Percentiles rank a stretch among this genome's conserved stretches.
phyloP scores from a whole-genome alignment of 1,140 invertebrate genomes.

The Macrobrachium rosenbergii region DNA sequence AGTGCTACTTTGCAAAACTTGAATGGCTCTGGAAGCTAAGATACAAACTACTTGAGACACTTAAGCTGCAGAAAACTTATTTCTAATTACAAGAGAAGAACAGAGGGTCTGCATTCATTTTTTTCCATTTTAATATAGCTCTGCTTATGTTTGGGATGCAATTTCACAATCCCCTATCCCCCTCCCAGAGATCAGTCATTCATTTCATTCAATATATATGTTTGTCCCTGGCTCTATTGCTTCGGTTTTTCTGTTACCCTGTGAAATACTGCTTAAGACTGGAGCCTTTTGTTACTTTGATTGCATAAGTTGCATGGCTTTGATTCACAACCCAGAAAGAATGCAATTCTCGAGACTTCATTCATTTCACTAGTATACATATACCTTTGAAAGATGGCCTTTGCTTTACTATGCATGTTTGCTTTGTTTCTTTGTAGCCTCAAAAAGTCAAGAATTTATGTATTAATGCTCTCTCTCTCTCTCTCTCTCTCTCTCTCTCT shows the following conservation, averaged over 20 bases:
- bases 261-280: no score
- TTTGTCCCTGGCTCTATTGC: constrained; percentile 55
- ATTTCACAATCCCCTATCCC: neutral
- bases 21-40: neutral
- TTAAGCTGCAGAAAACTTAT: constrained; percentile 16
- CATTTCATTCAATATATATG: constrained; percentile 34
- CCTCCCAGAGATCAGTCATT: constrained; percentile 14
- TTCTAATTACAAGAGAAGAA: no score
- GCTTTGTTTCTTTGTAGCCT: no score
- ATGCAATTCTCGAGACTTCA: no score
- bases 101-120: constrained; percentile 8
- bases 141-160: constrained; percentile 24
- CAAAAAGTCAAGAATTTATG: no score
- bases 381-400: no score
- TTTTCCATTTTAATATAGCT: constrained; percentile 35
- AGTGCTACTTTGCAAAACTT: constrained; percentile 6
- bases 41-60: neutral
- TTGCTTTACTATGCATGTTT: no score
- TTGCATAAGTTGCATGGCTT: constrained; percentile 12
- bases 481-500: no score
- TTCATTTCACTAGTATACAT: no score
- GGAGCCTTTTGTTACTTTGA: no score
- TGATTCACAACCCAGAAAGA: no score
- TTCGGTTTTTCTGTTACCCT: neutral
- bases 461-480: no score